Evolutionary conservation across 2,888 invertebrate genomes (phyloP).

Genomic region (Papilio protenor): DNA sequence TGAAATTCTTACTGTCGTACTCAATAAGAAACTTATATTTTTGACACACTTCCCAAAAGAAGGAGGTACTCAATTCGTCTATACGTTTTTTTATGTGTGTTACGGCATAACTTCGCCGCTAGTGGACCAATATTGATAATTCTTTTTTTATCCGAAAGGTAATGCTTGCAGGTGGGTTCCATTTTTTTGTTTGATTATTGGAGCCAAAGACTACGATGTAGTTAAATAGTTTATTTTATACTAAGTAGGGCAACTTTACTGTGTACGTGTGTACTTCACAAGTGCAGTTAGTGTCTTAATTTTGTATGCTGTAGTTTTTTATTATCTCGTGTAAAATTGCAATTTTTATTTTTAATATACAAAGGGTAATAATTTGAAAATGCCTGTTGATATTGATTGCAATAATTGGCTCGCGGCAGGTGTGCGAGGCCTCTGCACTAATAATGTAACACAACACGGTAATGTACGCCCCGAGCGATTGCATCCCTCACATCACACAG

Average conservation of each 20-base stretch:
- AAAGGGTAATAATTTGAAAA: background rate
- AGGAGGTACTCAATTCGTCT: too few relatives aligned
- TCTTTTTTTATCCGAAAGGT: too few relatives aligned
- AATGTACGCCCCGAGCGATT: conserved; percentile 66
- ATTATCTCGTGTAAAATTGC: too few relatives aligned
- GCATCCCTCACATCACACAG: conserved; percentile 10
- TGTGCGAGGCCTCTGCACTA: conserved; percentile 50
- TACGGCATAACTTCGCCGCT: too few relatives aligned
- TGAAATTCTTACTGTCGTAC: background rate
- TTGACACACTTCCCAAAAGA: too few relatives aligned
- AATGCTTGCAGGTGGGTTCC: too few relatives aligned
- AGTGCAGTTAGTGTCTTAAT: background rate
- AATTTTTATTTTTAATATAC: background rate
- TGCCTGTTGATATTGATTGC: conserved; percentile 1
- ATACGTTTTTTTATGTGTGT: too few relatives aligned
- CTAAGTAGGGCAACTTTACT: background rate
- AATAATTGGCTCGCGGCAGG: conserved; percentile 19
- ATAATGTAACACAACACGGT: conserved; percentile 70
- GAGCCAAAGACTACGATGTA: too few relatives aligned
- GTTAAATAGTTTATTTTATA: background rate
- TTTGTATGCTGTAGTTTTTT: background rate
- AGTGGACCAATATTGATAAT: too few relatives aligned
- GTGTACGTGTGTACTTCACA: too few relatives aligned
- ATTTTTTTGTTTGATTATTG: too few relatives aligned
- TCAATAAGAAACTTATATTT: background rate